phyloP scores from a whole-genome alignment of 1,140 invertebrate genomes.

The Drosophila erecta region DNA sequence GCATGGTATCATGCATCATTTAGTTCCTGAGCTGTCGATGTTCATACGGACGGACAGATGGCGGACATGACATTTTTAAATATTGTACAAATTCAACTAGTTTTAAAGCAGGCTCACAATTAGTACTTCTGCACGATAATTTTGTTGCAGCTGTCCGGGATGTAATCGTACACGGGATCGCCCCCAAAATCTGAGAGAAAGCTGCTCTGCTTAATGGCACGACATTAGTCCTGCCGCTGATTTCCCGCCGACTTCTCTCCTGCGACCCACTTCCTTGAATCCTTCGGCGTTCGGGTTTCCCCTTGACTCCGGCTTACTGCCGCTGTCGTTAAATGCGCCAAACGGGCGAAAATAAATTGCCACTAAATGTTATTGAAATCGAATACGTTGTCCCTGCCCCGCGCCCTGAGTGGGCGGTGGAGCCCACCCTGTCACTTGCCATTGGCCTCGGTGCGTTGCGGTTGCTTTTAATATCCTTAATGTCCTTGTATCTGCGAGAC shows the following conservation, averaged over 20 bases:
- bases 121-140: background rate
- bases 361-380: conserved; percentile 80
- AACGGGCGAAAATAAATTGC: conserved; percentile 64
- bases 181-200: conserved; percentile 1
- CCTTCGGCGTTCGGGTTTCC: background rate
- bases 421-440: conserved; percentile 30
- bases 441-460: conserved; percentile 20
- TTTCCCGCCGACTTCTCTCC: conserved; percentile 5
- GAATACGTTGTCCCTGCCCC: conserved; percentile 45
- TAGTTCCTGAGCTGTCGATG: no score
- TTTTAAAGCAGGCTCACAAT: no score
- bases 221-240: conserved; percentile 48
- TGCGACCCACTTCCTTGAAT: conserved; percentile 22
- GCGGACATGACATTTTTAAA: no score
- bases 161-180: conserved; percentile 53
- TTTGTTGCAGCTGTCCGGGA: background rate
- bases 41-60: no score
- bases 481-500: conserved; percentile 31
- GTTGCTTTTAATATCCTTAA: conserved; percentile 53
- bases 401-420: background rate
- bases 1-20: no score
- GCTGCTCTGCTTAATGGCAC: conserved; percentile 10
- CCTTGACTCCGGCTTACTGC: conserved; percentile 41
- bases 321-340: conserved; percentile 67
- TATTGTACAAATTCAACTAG: no score